These are phyloP conservation scores for Campoplex capitator DNA, from an alignment of 2,888 invertebrate species.

Conservation along the genomic window DNA sequence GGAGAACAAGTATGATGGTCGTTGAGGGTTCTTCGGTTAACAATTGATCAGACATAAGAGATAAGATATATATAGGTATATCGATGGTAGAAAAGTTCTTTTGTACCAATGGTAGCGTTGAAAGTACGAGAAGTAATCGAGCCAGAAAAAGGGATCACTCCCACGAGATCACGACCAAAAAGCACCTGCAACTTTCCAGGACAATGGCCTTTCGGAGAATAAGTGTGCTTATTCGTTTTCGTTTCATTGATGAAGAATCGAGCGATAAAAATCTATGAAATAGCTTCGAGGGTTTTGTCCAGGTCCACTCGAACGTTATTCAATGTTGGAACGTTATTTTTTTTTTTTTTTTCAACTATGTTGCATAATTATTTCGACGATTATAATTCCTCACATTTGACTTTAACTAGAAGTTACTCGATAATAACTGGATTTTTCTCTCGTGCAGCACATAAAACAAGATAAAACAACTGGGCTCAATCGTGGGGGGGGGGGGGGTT, in stretches of 20 bases:
- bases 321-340: background rate
- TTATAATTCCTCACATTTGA: background rate
- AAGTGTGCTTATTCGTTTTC: constrained; percentile 19
- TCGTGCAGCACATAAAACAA: background rate
- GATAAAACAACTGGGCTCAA: constrained; percentile 33
- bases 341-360: background rate
- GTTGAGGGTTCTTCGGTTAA: constrained; percentile 42
- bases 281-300: background rate
- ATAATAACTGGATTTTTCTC: background rate
- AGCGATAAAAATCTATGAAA: constrained; percentile 15
- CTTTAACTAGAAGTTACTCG: background rate
- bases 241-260: constrained; percentile 17
- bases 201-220: constrained; percentile 42
- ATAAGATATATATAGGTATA: constrained; percentile 24
- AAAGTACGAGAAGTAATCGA: constrained; percentile 15
- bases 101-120: constrained; percentile 38
- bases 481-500: background rate
- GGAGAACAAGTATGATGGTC: constrained; percentile 27
- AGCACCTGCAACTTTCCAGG: constrained; percentile 14
- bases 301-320: background rate
- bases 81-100: constrained; percentile 47
- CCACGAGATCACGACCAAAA: constrained; percentile 21
- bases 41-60: constrained; percentile 66
- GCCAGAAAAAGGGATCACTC: constrained; percentile 6
- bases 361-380: background rate